phyloP scores from a whole-genome alignment of 2,113 vertebrate genomes.

The Tretioscincus oriximinensis region DNA sequence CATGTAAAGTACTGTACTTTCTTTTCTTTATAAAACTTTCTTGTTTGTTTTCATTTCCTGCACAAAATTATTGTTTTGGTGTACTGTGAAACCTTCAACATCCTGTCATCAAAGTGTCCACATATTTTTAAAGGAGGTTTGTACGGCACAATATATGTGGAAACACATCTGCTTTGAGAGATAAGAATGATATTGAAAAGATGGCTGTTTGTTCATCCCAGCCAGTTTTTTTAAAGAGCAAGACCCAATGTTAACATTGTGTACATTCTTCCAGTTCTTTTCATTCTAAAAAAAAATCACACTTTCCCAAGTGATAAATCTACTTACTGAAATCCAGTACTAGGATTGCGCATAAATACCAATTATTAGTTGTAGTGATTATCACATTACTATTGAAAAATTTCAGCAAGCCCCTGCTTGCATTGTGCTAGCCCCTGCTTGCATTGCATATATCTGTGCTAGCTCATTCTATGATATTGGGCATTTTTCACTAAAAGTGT shows the following conservation, averaged over 20 bases:
- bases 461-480: too few relatives aligned
- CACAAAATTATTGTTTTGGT: conserved; percentile 19
- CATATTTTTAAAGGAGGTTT: neutral
- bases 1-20: conserved; percentile 17
- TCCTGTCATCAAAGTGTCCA: conserved; percentile 51
- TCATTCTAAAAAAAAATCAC: neutral
- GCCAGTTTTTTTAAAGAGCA: fast-evolving
- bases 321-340: neutral
- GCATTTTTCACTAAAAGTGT: too few relatives aligned
- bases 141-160: neutral
- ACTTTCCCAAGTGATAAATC: neutral
- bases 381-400: neutral
- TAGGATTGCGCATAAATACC: neutral
- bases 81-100: conserved; percentile 41
- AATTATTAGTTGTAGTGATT: neutral
- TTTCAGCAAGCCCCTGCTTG: too few relatives aligned
- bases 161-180: neutral
- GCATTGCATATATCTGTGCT: too few relatives aligned
- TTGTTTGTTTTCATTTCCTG: conserved; percentile 33
- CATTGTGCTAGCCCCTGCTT: too few relatives aligned
- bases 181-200: neutral
- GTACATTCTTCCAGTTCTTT: neutral
- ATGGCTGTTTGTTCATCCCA: neutral
- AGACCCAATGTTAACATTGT: neutral
- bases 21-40: conserved; percentile 48